Percentiles rank a stretch among this genome's conserved stretches.
Conservation (phyloP, 2,888 invertebrate genomes). For the Rhyacophila evoluta region DNA sequence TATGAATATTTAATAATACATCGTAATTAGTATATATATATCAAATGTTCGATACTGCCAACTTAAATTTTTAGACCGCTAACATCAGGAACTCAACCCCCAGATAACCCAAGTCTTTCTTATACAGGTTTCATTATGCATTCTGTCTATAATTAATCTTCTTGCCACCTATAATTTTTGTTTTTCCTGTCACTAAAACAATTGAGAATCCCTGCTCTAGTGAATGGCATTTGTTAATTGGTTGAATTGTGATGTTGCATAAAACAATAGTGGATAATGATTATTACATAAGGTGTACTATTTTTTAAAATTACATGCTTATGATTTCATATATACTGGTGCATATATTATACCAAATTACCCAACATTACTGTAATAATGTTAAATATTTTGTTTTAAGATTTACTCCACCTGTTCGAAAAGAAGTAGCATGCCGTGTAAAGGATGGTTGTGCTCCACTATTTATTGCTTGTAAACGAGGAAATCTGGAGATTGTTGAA, state of each 20-base stretch:
- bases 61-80: no score
- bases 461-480: slow-evolving; percentile 82
- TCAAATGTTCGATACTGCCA: no score
- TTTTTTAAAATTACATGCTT: neutral
- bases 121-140: no score
- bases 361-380: neutral
- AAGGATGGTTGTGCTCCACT: slow-evolving; percentile 85
- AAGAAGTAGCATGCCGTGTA: slow-evolving; percentile 76
- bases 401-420: slow-evolving; percentile 72
- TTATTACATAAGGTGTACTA: neutral
- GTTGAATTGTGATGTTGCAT: neutral
- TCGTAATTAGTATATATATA: no score
- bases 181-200: neutral
- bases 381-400: slow-evolving; percentile 59
- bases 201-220: neutral
- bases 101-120: no score
- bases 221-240: neutral
- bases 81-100: no score
- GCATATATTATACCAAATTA: neutral
- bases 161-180: no score
- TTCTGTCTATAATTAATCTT: no score
- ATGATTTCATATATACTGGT: neutral
- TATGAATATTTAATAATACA: no score
- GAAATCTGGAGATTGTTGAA: slow-evolving; percentile 86
- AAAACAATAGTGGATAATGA: neutral